A percentile compares a stretch with the other conserved stretches of the same genome.
Evolutionary conservation across 2,888 invertebrate species (phyloP).

Genomic region (Drosophila anceps): DNA sequence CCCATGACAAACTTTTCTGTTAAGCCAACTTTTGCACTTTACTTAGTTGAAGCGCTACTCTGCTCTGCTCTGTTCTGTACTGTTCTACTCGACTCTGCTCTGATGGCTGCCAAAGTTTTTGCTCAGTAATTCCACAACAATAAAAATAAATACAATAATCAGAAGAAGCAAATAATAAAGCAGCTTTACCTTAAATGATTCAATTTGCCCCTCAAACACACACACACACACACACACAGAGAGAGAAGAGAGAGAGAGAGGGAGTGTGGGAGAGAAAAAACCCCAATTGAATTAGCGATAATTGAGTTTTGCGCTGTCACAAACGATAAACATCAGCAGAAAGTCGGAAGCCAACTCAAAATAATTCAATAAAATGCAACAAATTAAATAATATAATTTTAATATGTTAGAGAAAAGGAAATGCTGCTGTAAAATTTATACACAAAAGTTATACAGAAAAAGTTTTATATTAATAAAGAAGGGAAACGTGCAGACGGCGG

Average conservation of each 20-base stretch:
- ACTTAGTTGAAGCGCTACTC: constrained; percentile 32
- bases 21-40: constrained; percentile 66
- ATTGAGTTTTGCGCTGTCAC: constrained; percentile 64
- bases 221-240: constrained; percentile 18
- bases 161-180: constrained; percentile 52
- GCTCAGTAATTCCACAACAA: constrained; percentile 54
- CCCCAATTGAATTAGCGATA: constrained; percentile 63
- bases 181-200: constrained; percentile 65
- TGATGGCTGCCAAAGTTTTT: constrained; percentile 58
- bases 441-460: background rate
- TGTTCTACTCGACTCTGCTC: background rate
- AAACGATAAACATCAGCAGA: constrained; percentile 53
- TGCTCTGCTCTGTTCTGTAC: background rate
- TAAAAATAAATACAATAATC: constrained; percentile 44
- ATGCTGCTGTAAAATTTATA: background rate
- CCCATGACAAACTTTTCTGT: constrained; percentile 62
- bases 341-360: constrained; percentile 46
- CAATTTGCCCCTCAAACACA: constrained; percentile 53
- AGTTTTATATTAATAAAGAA: background rate
- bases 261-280: background rate
- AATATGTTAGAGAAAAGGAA: constrained; percentile 30
- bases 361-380: constrained; percentile 60
- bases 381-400: constrained; percentile 61
- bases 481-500: background rate
- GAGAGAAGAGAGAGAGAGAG: constrained; percentile 1